These are phyloP conservation scores for Pegoplata infirma DNA, from an alignment of 2,888 invertebrate species.

Conservation along the genomic window DNA sequence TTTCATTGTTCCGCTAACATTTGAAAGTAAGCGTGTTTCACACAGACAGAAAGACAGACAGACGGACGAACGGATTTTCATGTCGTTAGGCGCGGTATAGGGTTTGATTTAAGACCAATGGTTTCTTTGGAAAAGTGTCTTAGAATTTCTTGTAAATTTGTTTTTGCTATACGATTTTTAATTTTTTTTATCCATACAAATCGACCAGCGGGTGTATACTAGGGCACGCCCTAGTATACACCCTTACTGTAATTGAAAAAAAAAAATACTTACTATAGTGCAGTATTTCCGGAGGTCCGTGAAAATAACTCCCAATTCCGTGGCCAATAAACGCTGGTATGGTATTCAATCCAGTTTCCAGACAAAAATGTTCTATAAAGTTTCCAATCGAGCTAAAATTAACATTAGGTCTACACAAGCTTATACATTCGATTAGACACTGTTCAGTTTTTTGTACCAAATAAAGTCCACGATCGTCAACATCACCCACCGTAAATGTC, in stretches of 20 bases:
- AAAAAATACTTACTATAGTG: slow-evolving; percentile 86
- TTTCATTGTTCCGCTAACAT: too few relatives aligned
- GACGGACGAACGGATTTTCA: too few relatives aligned
- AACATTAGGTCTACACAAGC: slow-evolving; percentile 81
- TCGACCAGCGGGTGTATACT: too few relatives aligned
- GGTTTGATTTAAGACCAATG: too few relatives aligned
- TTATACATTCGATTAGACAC: slow-evolving; percentile 83
- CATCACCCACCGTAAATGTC: slow-evolving; percentile 90
- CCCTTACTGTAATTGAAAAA: not conserved
- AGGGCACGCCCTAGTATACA: too few relatives aligned
- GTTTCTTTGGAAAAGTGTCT: too few relatives aligned
- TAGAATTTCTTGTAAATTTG: too few relatives aligned
- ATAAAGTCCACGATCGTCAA: slow-evolving; percentile 85
- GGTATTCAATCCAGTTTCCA: slow-evolving; percentile 82
- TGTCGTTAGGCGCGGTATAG: too few relatives aligned
- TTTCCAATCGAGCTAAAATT: slow-evolving; percentile 83
- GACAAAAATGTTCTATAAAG: slow-evolving; percentile 83
- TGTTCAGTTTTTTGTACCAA: slow-evolving; percentile 85
- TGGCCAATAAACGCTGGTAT: slow-evolving; percentile 92
- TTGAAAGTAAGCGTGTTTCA: too few relatives aligned
- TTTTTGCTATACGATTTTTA: too few relatives aligned
- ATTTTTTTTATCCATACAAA: too few relatives aligned
- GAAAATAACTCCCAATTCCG: slow-evolving; percentile 95
- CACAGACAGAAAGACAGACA: too few relatives aligned
- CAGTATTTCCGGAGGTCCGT: slow-evolving; percentile 93